Conservation (phyloP, 2,113 vertebrate species). For the Oryzias melastigma region DNA sequence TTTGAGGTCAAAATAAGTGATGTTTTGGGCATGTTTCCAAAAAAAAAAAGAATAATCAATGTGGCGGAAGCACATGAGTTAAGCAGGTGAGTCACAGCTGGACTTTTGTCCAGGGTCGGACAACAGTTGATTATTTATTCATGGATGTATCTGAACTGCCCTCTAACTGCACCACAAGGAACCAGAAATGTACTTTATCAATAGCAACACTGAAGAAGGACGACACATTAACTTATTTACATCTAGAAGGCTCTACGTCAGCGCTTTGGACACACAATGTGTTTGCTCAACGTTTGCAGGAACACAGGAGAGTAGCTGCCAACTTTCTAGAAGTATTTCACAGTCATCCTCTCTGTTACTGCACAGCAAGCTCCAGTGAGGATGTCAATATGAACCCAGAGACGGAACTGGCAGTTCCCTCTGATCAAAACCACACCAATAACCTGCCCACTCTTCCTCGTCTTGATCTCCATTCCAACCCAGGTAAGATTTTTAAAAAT, state of each 20-base stretch:
- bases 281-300: neutral
- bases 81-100: constrained; percentile 47
- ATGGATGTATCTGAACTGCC: constrained; percentile 47
- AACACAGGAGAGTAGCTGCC: neutral
- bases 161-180: constrained; percentile 62
- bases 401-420: constrained; percentile 16
- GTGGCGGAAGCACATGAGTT: constrained; percentile 5
- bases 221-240: constrained; percentile 50
- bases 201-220: constrained; percentile 22
- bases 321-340: neutral
- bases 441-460: constrained; percentile 17
- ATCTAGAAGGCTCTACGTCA: constrained; percentile 39
- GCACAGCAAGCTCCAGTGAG: constrained; percentile 17
- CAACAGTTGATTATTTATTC: constrained; percentile 58
- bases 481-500: constrained; percentile 22
- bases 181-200: constrained; percentile 33
- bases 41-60: neutral
- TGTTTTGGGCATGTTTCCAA: too few species aligned
- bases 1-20: too few species aligned
- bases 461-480: neutral
- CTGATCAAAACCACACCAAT: constrained; percentile 15
- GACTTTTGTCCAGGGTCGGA: constrained; percentile 53
- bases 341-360: constrained; percentile 5
- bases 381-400: constrained; percentile 16
- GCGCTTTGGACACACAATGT: constrained; percentile 20